Conservation (phyloP, 2,797 vertebrate species). For the Takifugu ocellatus region DNA sequence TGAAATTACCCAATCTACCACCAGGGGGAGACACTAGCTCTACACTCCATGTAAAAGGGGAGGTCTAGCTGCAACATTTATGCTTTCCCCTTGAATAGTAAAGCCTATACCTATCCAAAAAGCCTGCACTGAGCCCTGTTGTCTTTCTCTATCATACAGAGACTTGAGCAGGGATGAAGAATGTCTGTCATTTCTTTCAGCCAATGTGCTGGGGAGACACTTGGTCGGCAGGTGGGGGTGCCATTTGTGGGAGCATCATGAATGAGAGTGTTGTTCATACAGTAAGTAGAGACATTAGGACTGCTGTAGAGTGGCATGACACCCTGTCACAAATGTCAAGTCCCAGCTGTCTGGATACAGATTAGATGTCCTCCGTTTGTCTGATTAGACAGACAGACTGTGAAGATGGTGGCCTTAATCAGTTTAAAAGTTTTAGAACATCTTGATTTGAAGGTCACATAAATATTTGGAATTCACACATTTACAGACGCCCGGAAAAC, state of each 20-base stretch:
- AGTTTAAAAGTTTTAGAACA: too few relatives aligned
- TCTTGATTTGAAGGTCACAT: too few relatives aligned
- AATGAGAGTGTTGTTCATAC: conserved; percentile 47
- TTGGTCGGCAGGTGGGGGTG: conserved; percentile 43
- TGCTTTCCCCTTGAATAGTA: neutral
- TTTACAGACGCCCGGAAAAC: too few relatives aligned
- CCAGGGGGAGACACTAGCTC: neutral
- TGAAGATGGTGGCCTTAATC: neutral
- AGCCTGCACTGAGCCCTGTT: neutral
- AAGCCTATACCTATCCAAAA: neutral
- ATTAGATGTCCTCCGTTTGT: conserved; percentile 15
- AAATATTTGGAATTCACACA: too few relatives aligned
- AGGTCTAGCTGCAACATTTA: too few relatives aligned
- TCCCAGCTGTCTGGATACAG: conserved; percentile 42
- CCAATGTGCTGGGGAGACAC: conserved; percentile 34
- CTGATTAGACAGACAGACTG: neutral
- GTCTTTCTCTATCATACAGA: conserved; percentile 11
- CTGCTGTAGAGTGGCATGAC: conserved; percentile 34
- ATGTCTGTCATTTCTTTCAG: conserved; percentile 9
- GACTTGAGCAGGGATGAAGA: neutral
- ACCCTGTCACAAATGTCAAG: conserved; percentile 54
- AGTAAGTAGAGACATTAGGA: conserved; percentile 18
- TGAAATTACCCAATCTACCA: neutral
- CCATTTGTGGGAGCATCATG: conserved; percentile 38
- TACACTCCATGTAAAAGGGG: neutral